phyloP scores from a whole-genome alignment of 2,888 invertebrate genomes.

The Notodonta dromedarius region DNA sequence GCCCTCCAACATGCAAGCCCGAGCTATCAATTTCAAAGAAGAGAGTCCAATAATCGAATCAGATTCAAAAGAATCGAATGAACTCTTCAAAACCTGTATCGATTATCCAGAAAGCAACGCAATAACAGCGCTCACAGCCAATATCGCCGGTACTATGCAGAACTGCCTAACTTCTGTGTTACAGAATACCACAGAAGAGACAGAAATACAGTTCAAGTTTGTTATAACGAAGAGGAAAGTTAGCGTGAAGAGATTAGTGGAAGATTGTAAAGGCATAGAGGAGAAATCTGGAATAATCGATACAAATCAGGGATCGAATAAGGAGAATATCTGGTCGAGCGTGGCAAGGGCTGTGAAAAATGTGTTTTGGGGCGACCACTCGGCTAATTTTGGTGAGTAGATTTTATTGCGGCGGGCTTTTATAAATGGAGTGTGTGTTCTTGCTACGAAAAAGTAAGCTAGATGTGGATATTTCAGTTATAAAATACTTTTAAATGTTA shows the following conservation, averaged over 20 bases:
- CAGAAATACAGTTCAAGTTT: conserved; percentile 79
- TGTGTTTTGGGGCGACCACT: conserved; percentile 73
- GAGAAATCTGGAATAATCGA: conserved; percentile 51
- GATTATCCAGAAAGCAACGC: conserved; percentile 63
- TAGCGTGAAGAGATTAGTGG: conserved; percentile 61
- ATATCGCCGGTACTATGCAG: conserved; percentile 71
- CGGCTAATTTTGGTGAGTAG: conserved; percentile 49
- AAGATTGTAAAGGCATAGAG: conserved; percentile 43
- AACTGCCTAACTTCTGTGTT: conserved; percentile 68
- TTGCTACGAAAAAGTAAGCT: neutral
- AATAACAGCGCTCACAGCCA: conserved; percentile 66
- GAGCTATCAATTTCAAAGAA: conserved; percentile 79
- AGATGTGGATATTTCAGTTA: neutral
- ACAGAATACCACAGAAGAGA: conserved; percentile 68
- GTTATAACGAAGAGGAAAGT: conserved; percentile 75
- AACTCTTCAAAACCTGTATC: conserved; percentile 69
- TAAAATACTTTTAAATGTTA: neutral
- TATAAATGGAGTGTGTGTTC: conserved; percentile 17
- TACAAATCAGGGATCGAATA: conserved; percentile 51
- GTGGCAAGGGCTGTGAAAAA: conserved; percentile 74
- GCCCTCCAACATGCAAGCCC: conserved; percentile 61
- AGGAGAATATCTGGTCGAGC: conserved; percentile 76
- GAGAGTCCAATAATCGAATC: conserved; percentile 67
- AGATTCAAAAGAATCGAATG: conserved; percentile 67
- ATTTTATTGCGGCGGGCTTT: conserved; percentile 29